Evolutionary conservation across 1,140 invertebrate species (phyloP), one percentile per base, ranked within the genome.

Genomic region (Aphaenogaster ashmeadi): DNA sequence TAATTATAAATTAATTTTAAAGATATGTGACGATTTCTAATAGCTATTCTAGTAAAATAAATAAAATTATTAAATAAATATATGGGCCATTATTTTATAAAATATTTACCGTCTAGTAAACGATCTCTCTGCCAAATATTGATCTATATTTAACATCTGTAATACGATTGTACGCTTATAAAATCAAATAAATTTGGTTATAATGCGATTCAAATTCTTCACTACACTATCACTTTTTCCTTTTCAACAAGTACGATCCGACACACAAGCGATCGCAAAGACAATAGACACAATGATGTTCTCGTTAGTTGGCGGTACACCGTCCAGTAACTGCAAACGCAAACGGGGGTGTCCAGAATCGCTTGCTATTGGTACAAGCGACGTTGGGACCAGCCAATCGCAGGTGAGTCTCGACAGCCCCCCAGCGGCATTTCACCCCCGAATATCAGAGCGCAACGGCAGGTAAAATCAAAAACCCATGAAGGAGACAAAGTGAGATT

Each of bases 281-380:
- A 95, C 94, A 94, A 94, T 94, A 84, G 90, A 86, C 88, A 89
- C 87, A 94, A 92, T 94, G 94, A 94, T 95, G 93, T 88, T 94
- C 93, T 91, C 90, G 92, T 92, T 93, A 74, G 89, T 74, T 84
- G 66, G 78, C 80, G 67, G 78, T 79, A 81, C 71, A 87, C 87
- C 91, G 89, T 91, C 80, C 88, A 77, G 91, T 90, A 87, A 93
- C 89, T 91, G 89, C 72, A 91, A 90, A 89, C 87, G 71, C 62
- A 66, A 72, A 83, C n/a, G 81, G 87, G 93, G 92, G 91, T 93
- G 92, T 91, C 88, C 90, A 92, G 91, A 91, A 89, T 84, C 60
- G 92, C 52, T 92, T 92, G 88, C 93, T 72, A 95, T 95, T 95
- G 95, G 95, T 92, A 93, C 93, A 77, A 89, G 87, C 80, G 27